Evolutionary conservation across 2,113 vertebrate species (phyloP), one percentile per base, ranked within the genome.

Genomic region (Takifugu bimaculatus): DNA sequence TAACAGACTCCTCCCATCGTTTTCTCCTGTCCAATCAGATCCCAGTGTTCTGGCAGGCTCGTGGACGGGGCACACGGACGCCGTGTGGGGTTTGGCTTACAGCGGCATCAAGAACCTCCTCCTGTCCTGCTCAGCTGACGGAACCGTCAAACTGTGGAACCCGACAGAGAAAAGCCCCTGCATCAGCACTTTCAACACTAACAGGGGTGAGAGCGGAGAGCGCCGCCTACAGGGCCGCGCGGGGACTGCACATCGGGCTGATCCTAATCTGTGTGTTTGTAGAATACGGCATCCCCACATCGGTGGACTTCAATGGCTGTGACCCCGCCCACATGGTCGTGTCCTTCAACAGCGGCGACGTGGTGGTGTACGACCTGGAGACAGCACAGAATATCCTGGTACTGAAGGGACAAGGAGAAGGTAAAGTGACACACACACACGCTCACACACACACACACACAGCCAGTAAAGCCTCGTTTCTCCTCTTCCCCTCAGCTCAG

Each of bases 81-180:
- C 95, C 14, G 94, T 99, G 82, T 99, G 97, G 96, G 93, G 94
- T 79, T 89, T 99, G 86, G 92, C 96, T 35, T 97, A 96, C 85
- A 98, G 96, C 26, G 92, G 94, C 73, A 93, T 96, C 88, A 98
- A 98, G 89, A 94, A 93, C 88, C 93, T 94, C 6, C 94, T 99
- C 83, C 91, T 99, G 26, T 99, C 97, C 78, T 99, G 95, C 84
- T 98, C 97, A 51, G 95, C 95, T 66, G 97, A 99, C 69, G 97
- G 97, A 84, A 99, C 93, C 60, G 87, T 98, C 82, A 94, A 96
- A 67, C 92, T 99, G 74, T 99, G 96, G 97, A 95, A 93, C 86
- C 94, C 97, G 49, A 84, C 92, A 9, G 94, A 96, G 87, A 96
- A 96, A 80, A 85, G 90, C 57, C 94, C 95, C 49, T 98, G 96